Conservation (phyloP, 30 jellyfish, hydroid and myxozoan genomes). For the Mastigias papua region DNA sequence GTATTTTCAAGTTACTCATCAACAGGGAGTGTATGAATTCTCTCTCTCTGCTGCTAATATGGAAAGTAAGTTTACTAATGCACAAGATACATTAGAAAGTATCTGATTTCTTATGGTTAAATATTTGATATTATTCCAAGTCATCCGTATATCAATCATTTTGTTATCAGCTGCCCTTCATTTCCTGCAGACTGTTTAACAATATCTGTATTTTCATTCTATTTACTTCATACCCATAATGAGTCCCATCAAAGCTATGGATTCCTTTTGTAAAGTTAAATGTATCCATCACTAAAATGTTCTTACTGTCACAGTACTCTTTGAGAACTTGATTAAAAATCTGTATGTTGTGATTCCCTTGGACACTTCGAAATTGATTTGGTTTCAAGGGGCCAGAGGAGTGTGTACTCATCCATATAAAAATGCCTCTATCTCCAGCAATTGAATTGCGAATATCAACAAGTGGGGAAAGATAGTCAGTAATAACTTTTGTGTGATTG, state of each 20-base stretch:
- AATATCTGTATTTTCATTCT: conserved; percentile 75
- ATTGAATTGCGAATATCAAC: conserved; percentile 20
- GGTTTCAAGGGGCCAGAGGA: conserved; percentile 94
- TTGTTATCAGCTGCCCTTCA: background rate
- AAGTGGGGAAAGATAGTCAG: conserved; percentile 66
- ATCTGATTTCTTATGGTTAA: background rate
- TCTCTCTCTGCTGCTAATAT: no score
- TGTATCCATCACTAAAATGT: conserved; percentile 73
- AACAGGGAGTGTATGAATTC: no score
- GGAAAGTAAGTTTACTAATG: no score
- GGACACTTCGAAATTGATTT: conserved; percentile 68
- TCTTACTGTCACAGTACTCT: conserved; percentile 64
- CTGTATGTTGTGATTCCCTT: conserved; percentile 70
- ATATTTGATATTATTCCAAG: no score
- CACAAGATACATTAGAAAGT: background rate
- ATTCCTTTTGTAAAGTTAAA: conserved; percentile 88
- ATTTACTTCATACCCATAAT: conserved; percentile 88
- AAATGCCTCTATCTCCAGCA: conserved; percentile 6
- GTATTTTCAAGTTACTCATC: no score
- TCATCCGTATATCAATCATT: no score
- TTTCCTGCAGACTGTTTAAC: conserved; percentile 66
- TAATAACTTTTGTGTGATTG: conserved; percentile 73
- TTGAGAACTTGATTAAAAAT: conserved; percentile 54
- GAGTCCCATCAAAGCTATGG: conserved; percentile 98
- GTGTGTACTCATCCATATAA: conserved; percentile 93